phyloP scores from a whole-genome alignment of 2,888 invertebrate species.

The Acronicta leporina region DNA sequence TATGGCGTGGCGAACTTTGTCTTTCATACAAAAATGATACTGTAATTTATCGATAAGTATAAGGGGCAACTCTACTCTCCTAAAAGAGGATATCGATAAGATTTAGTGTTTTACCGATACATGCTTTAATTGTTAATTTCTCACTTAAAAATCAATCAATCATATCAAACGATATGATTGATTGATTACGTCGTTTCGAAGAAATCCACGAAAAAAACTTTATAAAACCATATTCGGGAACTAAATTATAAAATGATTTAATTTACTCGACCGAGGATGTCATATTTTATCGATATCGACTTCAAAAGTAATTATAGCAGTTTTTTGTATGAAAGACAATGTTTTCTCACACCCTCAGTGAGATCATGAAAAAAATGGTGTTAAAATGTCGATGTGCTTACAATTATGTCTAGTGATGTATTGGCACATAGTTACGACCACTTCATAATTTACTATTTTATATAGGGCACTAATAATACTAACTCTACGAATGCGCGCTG shows the following conservation, averaged over 20 bases:
- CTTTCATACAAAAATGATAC: conserved; percentile 17
- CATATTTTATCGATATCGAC: too few species aligned
- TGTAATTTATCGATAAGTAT: not conserved
- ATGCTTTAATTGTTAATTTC: not conserved
- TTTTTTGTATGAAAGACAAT: conserved; percentile 1
- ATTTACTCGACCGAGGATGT: too few species aligned
- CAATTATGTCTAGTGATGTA: conserved; percentile 23
- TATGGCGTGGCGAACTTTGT: conserved; percentile 26
- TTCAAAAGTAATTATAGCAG: too few species aligned
- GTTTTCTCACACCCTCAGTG: conserved; percentile 16
- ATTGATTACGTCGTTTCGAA: too few species aligned
- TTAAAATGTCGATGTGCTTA: conserved; percentile 22
- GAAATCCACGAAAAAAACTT: too few species aligned
- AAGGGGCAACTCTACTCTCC: too few species aligned
- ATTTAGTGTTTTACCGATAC: not conserved
- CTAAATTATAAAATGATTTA: too few species aligned
- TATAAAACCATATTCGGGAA: too few species aligned
- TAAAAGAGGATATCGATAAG: not conserved
- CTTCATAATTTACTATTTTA: conserved; percentile 31
- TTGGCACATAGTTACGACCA: conserved; percentile 51
- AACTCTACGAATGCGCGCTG: conserved; percentile 1
- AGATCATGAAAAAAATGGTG: conserved; percentile 37
- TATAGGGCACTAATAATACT: conserved; percentile 52
- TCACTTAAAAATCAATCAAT: not conserved
- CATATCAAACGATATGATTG: too few species aligned